Conservation (phyloP, 2,797 vertebrate species). For the Rhinogobio ventralis region DNA sequence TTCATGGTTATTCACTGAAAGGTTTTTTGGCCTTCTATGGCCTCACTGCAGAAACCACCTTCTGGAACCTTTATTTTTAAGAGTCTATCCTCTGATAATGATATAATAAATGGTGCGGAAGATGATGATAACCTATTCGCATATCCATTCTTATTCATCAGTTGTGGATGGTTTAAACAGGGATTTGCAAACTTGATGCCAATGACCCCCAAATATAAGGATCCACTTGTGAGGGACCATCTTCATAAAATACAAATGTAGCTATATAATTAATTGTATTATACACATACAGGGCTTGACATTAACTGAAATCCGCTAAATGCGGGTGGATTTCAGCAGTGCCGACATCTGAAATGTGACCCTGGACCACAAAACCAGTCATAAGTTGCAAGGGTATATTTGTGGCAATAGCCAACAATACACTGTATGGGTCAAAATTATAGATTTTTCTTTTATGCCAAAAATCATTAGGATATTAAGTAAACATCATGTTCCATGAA, state of each 20-base stretch:
- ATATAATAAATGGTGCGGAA: not conserved
- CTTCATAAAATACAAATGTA: not conserved
- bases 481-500: too few species aligned
- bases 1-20: not conserved
- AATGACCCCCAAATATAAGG: not conserved
- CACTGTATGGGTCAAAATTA: too few species aligned
- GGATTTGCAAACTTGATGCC: not conserved
- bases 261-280: not conserved
- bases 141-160: not conserved
- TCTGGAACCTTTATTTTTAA: not conserved
- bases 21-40: not conserved
- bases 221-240: not conserved
- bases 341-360: too few species aligned
- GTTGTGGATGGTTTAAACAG: not conserved
- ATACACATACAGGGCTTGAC: too few species aligned
- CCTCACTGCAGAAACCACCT: not conserved
- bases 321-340: too few species aligned
- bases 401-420: too few species aligned
- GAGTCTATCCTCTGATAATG: not conserved
- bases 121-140: not conserved
- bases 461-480: too few species aligned
- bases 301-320: too few species aligned
- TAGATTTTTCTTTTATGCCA: too few species aligned
- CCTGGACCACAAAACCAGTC: too few species aligned
- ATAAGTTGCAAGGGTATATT: too few species aligned